Percentiles rank a stretch among this genome's conserved stretches.
phyloP scores from a whole-genome alignment of 2,888 invertebrate genomes.

The Apoda limacodes region DNA sequence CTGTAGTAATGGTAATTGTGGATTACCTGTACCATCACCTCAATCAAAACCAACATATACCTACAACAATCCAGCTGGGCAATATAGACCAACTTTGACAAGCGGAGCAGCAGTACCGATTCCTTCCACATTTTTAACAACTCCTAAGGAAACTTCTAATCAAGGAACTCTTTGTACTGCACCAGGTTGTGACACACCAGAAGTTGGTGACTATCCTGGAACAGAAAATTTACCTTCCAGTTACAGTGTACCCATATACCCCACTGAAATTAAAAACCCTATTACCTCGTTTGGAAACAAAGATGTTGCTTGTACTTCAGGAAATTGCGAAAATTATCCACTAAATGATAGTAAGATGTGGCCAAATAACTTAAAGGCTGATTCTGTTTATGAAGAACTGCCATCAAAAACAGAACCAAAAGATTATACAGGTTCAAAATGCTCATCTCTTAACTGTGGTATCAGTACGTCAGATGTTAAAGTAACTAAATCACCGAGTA shows the following conservation, averaged over 20 bases:
- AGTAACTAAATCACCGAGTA: neutral
- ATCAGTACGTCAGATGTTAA: neutral
- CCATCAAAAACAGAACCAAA: too few relatives aligned
- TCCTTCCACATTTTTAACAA: constrained; percentile 34
- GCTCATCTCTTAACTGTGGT: neutral
- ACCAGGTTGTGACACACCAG: constrained; percentile 17
- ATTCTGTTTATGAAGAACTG: too few relatives aligned
- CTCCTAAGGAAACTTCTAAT: constrained; percentile 27
- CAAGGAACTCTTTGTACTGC: constrained; percentile 24
- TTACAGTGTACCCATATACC: constrained; percentile 26
- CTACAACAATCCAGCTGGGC: too few relatives aligned
- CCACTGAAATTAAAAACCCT: too few relatives aligned
- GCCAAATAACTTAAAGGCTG: too few relatives aligned
- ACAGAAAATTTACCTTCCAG: constrained; percentile 25
- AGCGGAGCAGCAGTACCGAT: too few relatives aligned
- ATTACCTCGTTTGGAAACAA: too few relatives aligned
- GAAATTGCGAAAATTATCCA: constrained; percentile 10
- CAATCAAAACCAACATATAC: too few relatives aligned
- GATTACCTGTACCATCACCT: too few relatives aligned
- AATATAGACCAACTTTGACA: too few relatives aligned
- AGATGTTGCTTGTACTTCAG: constrained; percentile 14
- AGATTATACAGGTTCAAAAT: neutral
- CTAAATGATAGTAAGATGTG: too few relatives aligned
- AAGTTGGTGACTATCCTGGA: neutral
- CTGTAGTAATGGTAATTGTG: constrained; percentile 21